These are phyloP conservation scores for Drosophila fungiperda DNA, from an alignment of 2,888 invertebrate genomes.

Conservation along the genomic window DNA sequence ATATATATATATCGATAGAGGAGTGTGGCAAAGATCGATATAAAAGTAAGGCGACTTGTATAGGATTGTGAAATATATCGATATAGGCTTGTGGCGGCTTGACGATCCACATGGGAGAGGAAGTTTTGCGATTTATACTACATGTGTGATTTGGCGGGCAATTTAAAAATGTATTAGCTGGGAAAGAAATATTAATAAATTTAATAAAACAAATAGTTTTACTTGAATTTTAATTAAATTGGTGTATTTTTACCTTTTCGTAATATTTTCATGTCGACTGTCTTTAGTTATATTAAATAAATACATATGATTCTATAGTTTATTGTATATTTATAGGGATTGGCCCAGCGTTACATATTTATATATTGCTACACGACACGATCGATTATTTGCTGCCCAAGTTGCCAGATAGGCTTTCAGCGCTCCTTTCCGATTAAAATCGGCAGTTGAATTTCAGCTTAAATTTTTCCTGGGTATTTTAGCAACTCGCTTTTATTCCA, in stretches of 20 bases:
- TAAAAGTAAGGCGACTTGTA: too few species aligned
- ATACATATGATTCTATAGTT: background rate
- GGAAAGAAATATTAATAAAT: background rate
- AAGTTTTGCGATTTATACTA: too few species aligned
- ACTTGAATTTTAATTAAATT: background rate
- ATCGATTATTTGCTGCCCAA: background rate
- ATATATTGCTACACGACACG: background rate
- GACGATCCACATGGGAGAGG: too few species aligned
- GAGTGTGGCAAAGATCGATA: background rate
- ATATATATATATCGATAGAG: background rate
- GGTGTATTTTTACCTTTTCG: background rate
- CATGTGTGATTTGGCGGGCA: background rate
- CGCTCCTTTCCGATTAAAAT: background rate
- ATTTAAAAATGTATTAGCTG: background rate
- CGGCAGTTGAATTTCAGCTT: background rate
- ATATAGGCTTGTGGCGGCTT: background rate
- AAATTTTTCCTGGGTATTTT: constrained; percentile 5
- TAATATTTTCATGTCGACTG: background rate
- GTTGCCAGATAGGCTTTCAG: background rate
- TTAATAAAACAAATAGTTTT: background rate
- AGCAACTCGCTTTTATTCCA: background rate
- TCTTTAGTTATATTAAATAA: too few species aligned
- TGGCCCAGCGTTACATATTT: background rate
- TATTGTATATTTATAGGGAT: background rate
- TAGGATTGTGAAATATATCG: background rate